Evolutionary conservation across 2,888 invertebrate species (phyloP).

Genomic region (Cacoxenus indagator): DNA sequence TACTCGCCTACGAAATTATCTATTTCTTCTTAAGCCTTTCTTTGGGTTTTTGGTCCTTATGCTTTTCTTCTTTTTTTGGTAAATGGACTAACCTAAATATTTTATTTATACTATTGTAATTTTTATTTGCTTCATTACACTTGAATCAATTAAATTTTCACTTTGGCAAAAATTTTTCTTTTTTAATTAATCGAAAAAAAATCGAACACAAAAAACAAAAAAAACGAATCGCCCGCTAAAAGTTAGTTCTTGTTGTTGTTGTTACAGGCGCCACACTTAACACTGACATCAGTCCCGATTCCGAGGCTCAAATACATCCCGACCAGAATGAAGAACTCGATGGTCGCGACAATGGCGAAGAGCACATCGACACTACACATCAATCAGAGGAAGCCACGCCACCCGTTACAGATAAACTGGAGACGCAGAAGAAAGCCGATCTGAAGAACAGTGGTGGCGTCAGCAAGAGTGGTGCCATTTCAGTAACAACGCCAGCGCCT

Average conservation of each 20-base stretch:
- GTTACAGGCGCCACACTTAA: constrained; percentile 76
- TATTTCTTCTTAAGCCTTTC: constrained; percentile 23
- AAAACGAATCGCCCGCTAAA: constrained; percentile 59
- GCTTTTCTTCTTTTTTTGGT: constrained; percentile 10
- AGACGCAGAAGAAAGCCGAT: constrained; percentile 69
- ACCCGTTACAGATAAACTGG: constrained; percentile 69
- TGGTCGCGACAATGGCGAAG: constrained; percentile 70
- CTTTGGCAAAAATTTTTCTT: constrained; percentile 11
- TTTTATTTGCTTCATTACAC: constrained; percentile 3
- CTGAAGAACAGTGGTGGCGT: constrained; percentile 58
- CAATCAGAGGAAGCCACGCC: constrained; percentile 69
- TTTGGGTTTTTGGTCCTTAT: too few species aligned
- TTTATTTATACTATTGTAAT: constrained; percentile 10
- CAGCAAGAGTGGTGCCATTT: constrained; percentile 45
- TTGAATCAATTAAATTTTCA: constrained; percentile 21
- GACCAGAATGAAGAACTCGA: constrained; percentile 74
- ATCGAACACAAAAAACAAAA: background rate
- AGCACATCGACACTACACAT: constrained; percentile 69
- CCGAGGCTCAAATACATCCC: constrained; percentile 76
- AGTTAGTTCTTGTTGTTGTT: constrained; percentile 75
- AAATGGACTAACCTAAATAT: constrained; percentile 44
- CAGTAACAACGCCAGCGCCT: constrained; percentile 57
- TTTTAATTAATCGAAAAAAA: constrained; percentile 10
- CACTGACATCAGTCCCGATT: constrained; percentile 75
- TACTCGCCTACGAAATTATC: constrained; percentile 8